phyloP scores from a whole-genome alignment of 2,888 invertebrate genomes.

The Leptinotarsa rubiginosa region DNA sequence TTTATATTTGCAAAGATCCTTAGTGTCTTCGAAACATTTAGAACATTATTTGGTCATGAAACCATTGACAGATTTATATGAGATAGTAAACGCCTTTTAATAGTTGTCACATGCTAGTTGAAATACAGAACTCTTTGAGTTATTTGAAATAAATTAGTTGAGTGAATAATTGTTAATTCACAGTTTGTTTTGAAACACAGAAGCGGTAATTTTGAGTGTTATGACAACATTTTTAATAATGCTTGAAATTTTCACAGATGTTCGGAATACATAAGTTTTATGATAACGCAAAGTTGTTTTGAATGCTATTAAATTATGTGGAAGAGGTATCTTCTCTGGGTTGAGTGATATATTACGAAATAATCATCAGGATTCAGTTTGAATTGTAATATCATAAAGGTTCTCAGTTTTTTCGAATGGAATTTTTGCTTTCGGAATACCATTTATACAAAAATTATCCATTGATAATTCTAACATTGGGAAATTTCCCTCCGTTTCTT shows the following conservation, averaged over 20 bases:
- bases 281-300: constrained; percentile 41
- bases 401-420: no score
- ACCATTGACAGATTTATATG: constrained; percentile 12
- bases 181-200: constrained; percentile 12
- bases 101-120: constrained; percentile 20
- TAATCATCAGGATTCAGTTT: no score
- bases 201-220: constrained; percentile 4
- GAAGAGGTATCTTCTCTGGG: constrained; percentile 1
- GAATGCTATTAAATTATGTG: constrained; percentile 38
- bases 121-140: background rate
- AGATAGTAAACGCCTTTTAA: constrained; percentile 5
- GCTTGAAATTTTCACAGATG: constrained; percentile 35
- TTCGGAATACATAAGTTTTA: constrained; percentile 43
- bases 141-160: constrained; percentile 7
- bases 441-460: no score
- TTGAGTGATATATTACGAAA: no score
- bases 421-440: no score
- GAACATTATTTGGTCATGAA: constrained; percentile 15
- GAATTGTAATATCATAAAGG: no score
- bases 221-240: constrained; percentile 8
- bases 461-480: no score
- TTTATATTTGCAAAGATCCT: constrained; percentile 24
- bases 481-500: no score
- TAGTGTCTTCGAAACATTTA: background rate
- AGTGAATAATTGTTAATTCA: background rate